phyloP scores from a whole-genome alignment of 2,888 invertebrate species.

The Philopedon plagiatum region DNA sequence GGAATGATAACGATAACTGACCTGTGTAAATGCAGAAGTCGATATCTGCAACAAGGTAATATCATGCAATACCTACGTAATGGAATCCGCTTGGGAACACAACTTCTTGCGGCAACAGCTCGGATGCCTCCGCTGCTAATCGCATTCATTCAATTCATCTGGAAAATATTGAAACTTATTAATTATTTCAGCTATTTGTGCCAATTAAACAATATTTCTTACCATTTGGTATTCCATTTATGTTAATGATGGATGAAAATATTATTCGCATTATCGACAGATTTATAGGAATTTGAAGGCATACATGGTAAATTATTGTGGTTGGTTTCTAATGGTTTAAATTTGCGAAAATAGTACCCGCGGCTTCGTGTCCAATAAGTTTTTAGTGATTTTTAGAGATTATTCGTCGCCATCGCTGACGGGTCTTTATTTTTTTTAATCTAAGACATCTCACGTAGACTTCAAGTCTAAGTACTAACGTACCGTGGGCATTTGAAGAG shows the following conservation, averaged over 20 bases:
- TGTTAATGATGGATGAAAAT: conserved; percentile 23
- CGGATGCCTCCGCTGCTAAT: conserved; percentile 32
- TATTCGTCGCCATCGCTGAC: too few relatives aligned
- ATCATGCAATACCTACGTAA: conserved; percentile 46
- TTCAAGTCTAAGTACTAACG: too few relatives aligned
- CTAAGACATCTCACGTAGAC: too few relatives aligned
- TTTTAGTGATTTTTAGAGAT: too few relatives aligned
- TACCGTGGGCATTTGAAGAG: too few relatives aligned
- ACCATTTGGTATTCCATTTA: conserved; percentile 28
- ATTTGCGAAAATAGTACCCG: too few relatives aligned
- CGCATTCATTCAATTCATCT: conserved; percentile 45
- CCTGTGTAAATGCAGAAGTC: conserved; percentile 22
- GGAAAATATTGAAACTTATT: conserved; percentile 49
- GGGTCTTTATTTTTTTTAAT: too few relatives aligned
- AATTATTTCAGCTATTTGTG: conserved; percentile 48
- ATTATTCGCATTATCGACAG: conserved; percentile 13
- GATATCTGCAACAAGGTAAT: conserved; percentile 33
- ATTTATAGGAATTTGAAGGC: conserved; percentile 16
- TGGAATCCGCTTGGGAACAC: conserved; percentile 57
- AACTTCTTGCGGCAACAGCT: conserved; percentile 40
- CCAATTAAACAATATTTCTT: conserved; percentile 49
- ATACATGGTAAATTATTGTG: too few relatives aligned
- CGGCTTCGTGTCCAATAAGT: too few relatives aligned
- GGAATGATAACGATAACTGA: conserved; percentile 21
- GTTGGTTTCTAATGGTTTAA: too few relatives aligned